phyloP scores from a whole-genome alignment of 2,113 vertebrate genomes.

The Psettodes erumei region DNA sequence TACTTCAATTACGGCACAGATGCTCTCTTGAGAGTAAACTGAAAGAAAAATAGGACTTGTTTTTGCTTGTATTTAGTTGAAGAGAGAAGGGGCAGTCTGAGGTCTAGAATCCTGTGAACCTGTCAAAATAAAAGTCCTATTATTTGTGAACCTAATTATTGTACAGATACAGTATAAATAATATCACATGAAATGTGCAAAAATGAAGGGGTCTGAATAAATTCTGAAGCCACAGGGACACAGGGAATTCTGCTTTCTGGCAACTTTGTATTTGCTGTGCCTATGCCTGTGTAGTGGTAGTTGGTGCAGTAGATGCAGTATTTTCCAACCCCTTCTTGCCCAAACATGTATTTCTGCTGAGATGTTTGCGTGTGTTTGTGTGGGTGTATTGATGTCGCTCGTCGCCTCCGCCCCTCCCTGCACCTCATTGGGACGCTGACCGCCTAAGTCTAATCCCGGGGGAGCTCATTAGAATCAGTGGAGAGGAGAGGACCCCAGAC shows the following conservation, averaged over 20 bases:
- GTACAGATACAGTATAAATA: too few relatives aligned
- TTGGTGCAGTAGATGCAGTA: background rate
- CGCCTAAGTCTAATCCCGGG: slow-evolving; percentile 60
- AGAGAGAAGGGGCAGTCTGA: background rate
- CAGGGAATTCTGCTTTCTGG: background rate
- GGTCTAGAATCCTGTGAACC: background rate
- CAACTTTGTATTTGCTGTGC: too few relatives aligned
- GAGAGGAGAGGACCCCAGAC: slow-evolving; percentile 73
- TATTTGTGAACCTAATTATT: too few relatives aligned
- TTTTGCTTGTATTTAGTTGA: background rate
- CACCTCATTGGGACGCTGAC: slow-evolving; percentile 68
- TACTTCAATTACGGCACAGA: background rate
- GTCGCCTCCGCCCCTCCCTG: background rate
- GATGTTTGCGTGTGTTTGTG: too few relatives aligned
- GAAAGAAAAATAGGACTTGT: background rate
- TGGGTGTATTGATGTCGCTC: slow-evolving; percentile 40
- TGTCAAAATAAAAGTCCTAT: background rate
- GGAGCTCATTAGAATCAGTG: slow-evolving; percentile 82
- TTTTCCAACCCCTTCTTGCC: background rate
- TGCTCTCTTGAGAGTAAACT: background rate
- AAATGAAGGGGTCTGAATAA: too few relatives aligned
- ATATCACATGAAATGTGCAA: background rate
- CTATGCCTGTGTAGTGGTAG: too few relatives aligned
- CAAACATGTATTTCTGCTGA: too few relatives aligned
- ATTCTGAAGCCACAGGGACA: too few relatives aligned